Evolutionary conservation across 2,888 invertebrate species (phyloP), one percentile per base, ranked within the genome.

Genomic region (Unio pictorum): DNA sequence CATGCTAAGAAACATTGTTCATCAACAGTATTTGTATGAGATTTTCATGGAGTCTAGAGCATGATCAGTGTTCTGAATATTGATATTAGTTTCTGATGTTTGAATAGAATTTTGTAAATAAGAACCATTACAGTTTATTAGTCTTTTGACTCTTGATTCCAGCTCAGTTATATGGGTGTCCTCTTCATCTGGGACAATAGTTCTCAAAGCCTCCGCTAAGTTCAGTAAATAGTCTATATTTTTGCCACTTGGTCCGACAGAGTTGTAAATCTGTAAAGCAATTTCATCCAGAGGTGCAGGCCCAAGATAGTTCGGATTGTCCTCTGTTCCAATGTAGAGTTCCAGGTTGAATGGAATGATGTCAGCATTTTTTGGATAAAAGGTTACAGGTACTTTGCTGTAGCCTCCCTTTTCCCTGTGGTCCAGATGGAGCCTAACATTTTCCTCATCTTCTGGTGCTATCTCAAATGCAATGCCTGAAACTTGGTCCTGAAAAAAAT

Each of bases 401-500:
- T 99, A 99, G 17, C 98, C 98, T 90, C 95, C 96, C 88, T 96
- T 96, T 90, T 99, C 98, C 84, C 98, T 92, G 86, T 93, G 94
- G 88, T 98, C 97, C 79, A 99, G 91, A 88, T 98, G 95, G 66
- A 93, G 91, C 1, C 94, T 92, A 0, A 98, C 97, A 74, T 92
- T 89, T 15, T 86, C 83, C 28, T 85, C 92, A 74, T 96, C 93
- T 64, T 93, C 90, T 0, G 92, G 89, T 11, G 93, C 93, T 84
- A 99, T 96, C 90, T 95, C 94, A 89, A 97, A 98, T 0, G 97
- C 97, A 20, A 97, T 92, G 4, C 98, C 98, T 94, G 96, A 98
- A 0, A 98, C 97, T 84, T 91, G 91, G 71, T 93, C 93, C 89
- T 93, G 79, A 61, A 87, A 85, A 68, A 30, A 61, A 23, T 0